Evolutionary conservation across 2,888 invertebrate genomes (phyloP), one percentile per base, ranked within the genome.

Genomic region (Gasteruption jaculator): DNA sequence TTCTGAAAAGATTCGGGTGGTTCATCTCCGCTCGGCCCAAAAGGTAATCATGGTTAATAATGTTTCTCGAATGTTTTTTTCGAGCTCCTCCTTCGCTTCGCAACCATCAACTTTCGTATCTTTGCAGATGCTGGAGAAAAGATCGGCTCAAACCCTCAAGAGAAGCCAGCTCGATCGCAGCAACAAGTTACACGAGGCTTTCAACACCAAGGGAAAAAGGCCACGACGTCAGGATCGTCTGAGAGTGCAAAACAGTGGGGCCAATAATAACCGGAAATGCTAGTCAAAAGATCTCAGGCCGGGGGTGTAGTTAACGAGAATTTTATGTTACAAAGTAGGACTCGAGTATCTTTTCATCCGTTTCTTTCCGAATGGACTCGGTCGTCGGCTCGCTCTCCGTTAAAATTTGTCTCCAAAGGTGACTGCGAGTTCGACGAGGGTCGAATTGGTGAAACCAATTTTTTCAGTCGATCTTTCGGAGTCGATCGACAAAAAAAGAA

Each of bases 251-350:
- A 71, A 74, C 57, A 78, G 78, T 56, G 75, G 78, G 50, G 78
- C 75, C 56, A 80, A 78, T 69, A 80, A 80, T 66, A 79, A 80
- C 61, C 78, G 80, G 67, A 79, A 79, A 73, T 76, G 77, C 73
- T 78, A 71, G 71, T 62, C 59, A 57, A 53, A 49, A 50, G 59
- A 61, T 64, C 61, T 61, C 62, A 62, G 57, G 57, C 54, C 58
- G 61, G 57, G n/a, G 55, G 59, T 62, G 60, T 59, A 58, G 52
- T 54, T 50, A 53, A 54, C n/a, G n/a, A n/a, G n/a, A n/a, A n/a
- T n/a, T n/a, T n/a, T n/a, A n/a, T n/a, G n/a, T n/a, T n/a, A n/a
- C n/a, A n/a, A n/a, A n/a, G n/a, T n/a, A n/a, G n/a, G n/a, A n/a
- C n/a, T n/a, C n/a, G n/a, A n/a, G n/a, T n/a, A n/a, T n/a, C n/a